These are phyloP conservation scores for Ctenopoma kingsleyae DNA, from an alignment of 2,797 vertebrate species.

Conservation along the genomic window DNA sequence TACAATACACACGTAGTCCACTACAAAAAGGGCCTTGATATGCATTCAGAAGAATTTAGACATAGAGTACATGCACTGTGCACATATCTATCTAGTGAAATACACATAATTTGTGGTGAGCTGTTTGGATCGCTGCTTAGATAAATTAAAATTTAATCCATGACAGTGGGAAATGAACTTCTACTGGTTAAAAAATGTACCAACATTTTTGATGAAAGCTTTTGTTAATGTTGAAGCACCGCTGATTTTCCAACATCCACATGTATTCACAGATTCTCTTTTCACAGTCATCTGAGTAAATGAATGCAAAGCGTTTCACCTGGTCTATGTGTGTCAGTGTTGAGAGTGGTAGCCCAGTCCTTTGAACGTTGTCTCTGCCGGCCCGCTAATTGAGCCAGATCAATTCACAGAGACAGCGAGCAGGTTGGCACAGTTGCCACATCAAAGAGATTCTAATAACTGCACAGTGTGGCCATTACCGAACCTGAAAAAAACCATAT, in stretches of 20 bases:
- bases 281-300: conserved; percentile 63
- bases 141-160: conserved; percentile 12
- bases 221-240: conserved; percentile 35
- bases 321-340: conserved; percentile 67
- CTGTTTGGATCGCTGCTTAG: conserved; percentile 14
- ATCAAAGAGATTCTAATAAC: conserved; percentile 85
- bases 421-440: conserved; percentile 82
- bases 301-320: conserved; percentile 78
- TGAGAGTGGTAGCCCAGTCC: conserved; percentile 60
- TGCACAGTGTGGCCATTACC: conserved; percentile 80
- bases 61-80: neutral
- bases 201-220: conserved; percentile 41
- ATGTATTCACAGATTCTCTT: conserved; percentile 65
- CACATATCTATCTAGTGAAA: neutral
- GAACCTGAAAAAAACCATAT: conserved; percentile 69
- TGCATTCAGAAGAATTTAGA: conserved; percentile 1
- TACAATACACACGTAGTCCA: conserved; percentile 9
- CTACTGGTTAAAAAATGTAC: conserved; percentile 25
- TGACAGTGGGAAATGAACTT: conserved; percentile 27
- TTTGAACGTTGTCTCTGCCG: conserved; percentile 76
- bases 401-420: conserved; percentile 77
- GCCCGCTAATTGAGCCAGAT: conserved; percentile 81
- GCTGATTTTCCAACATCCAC: conserved; percentile 69
- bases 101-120: neutral
- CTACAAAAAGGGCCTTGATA: conserved; percentile 9